Conservation (phyloP, 2,113 vertebrate species). For the Daboia siamensis region DNA sequence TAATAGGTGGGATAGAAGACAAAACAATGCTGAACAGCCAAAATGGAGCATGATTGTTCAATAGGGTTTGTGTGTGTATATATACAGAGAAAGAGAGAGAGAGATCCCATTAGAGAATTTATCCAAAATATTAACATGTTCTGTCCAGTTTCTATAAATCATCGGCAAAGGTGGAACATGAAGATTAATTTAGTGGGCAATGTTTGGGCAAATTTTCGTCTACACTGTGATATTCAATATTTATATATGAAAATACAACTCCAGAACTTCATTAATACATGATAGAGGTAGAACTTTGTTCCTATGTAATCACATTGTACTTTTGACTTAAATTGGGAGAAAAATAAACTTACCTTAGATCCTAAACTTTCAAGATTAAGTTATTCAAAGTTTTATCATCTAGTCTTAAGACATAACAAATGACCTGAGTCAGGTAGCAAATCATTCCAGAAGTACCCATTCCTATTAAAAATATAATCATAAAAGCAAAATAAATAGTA, state of each 20-base stretch:
- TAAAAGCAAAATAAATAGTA: neutral
- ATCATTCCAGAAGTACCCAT: neutral
- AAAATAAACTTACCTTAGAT: neutral
- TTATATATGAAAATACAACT: neutral
- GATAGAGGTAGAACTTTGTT: neutral
- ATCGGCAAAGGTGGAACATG: slow-evolving; percentile 34
- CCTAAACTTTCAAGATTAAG: neutral
- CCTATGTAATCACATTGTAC: neutral
- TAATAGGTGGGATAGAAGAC: neutral
- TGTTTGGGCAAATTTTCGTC: neutral
- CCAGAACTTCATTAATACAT: neutral
- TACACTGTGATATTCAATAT: neutral
- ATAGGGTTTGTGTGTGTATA: no score
- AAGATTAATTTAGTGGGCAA: neutral
- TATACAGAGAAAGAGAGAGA: no score
- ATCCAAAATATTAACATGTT: neutral
- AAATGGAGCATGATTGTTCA: neutral
- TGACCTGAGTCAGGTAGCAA: neutral
- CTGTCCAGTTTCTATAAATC: slow-evolving; percentile 31
- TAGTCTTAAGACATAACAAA: neutral
- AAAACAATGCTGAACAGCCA: neutral
- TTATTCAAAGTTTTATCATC: neutral
- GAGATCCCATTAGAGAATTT: no score
- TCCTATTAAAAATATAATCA: neutral
- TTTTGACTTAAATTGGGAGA: neutral